phyloP scores from a whole-genome alignment of 2,888 invertebrate species.

The Coelopa pilipes region DNA sequence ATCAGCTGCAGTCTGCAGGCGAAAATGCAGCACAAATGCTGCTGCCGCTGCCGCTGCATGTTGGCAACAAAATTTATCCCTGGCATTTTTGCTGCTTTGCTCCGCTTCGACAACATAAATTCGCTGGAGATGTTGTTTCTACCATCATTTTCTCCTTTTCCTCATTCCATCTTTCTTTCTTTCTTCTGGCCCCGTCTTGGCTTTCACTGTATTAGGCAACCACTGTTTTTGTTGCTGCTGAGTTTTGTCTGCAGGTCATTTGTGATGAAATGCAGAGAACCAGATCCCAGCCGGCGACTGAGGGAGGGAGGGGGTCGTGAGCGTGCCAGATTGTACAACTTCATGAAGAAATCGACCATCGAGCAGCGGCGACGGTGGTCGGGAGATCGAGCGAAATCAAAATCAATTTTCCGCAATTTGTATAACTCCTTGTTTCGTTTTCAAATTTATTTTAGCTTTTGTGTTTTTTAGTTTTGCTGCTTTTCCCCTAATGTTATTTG shows the following conservation, averaged over 20 bases:
- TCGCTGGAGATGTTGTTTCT: not conserved
- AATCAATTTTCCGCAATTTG: too few relatives aligned
- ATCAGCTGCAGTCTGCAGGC: conserved; percentile 22
- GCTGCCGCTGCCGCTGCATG: conserved; percentile 21
- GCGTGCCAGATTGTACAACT: too few relatives aligned
- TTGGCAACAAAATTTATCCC: conserved; percentile 31
- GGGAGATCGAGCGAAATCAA: not conserved
- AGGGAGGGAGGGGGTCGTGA: too few relatives aligned
- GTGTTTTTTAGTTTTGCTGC: not conserved
- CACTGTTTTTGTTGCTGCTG: not conserved
- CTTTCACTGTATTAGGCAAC: conserved; percentile 27
- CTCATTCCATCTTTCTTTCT: not conserved
- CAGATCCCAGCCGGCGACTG: not conserved
- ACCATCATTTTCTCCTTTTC: not conserved
- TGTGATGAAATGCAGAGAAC: conserved; percentile 22
- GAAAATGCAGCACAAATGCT: conserved; percentile 11
- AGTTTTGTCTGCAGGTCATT: conserved; percentile 20
- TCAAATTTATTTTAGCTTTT: not conserved
- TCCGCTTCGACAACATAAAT: not conserved
- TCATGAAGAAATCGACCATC: too few relatives aligned
- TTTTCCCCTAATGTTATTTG: too few relatives aligned
- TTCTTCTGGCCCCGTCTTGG: not conserved
- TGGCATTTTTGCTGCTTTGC: conserved; percentile 13
- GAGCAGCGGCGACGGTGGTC: too few relatives aligned
- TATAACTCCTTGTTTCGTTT: too few relatives aligned